Base-by-base conservation (phyloP, 2,797 vertebrate genomes). In the Megaceryle alcyon region DNA sequence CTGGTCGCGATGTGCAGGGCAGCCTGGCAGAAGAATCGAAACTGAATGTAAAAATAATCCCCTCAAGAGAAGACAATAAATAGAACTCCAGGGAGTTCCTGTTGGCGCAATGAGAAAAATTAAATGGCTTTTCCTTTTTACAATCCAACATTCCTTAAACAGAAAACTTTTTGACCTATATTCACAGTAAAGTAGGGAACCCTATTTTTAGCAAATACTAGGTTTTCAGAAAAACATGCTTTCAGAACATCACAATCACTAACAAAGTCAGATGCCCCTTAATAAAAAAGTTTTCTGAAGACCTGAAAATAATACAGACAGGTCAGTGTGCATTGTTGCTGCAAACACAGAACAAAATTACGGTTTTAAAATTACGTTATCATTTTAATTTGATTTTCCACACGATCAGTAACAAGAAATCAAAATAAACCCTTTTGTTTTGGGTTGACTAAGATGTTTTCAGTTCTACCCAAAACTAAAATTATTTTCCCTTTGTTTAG, bases 401-500 rank as follows among this genome's bases (percentile, higher is more conserved):
- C 79, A 37, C 37, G 0, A 56, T 41, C 26, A 19, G 11, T 84
- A 82, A 65, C 59, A 86, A 82, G 59, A 88, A 90, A 76, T 51
- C 4, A 63, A 94, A 94, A 66, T 43, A 87, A 88, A 46, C 25
- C 13, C 43, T 49, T 85, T 90, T 84, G 75, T 28, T 93, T 90
- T 60, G 35, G 8, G 19, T 87, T 80, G 41, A 51, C 48, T 70
- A 29, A 70, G 46, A 90, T 69, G 64, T 87, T 89, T 79, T 82
- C 39, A 37, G 2, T 82, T 80, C 56, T 91, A 87, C 71, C 71
- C 7, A 92, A 91, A 94, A 73, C 29, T 28, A 77, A 70, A 93
- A 77, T 87, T 46, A 35, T 89, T 92, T 92, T 87, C 76, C 44
- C 8, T 87, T 91, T 95, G 79, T 78, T 96, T 92, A 86, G 64